Conservation (phyloP, 64 coral and sea anemone genomes). For the Catalaphyllia jardinei region DNA sequence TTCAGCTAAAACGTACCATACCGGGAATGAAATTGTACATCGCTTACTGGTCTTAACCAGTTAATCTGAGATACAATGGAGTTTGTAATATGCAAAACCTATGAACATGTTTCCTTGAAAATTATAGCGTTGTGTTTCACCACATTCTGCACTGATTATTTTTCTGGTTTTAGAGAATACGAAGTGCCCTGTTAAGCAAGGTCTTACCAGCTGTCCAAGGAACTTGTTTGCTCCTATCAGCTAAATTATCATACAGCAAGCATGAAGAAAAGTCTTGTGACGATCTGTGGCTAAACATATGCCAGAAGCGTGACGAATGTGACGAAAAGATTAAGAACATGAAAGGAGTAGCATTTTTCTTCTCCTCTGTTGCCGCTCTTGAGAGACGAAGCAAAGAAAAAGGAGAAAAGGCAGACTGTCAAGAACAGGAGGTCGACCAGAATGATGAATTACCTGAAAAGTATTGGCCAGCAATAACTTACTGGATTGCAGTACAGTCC, state of each 20-base stretch:
- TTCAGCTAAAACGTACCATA: too few species aligned
- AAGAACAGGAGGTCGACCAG: not conserved
- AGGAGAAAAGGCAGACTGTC: not conserved
- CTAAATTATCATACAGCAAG: not conserved
- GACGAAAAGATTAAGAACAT: not conserved
- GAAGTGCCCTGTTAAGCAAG: too few species aligned
- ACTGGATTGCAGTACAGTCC: slow-evolving; percentile 44
- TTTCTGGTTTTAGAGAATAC: too few species aligned
- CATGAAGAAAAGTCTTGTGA: not conserved
- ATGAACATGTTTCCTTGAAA: too few species aligned
- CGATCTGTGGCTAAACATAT: slow-evolving; percentile 6
- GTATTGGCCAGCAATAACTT: slow-evolving; percentile 26
- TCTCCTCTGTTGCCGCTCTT: not conserved
- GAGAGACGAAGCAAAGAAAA: not conserved
- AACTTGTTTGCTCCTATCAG: too few species aligned
- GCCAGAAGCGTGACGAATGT: slow-evolving; percentile 5
- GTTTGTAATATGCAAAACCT: too few species aligned
- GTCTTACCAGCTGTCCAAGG: too few species aligned
- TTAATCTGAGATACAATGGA: too few species aligned
- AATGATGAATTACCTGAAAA: not conserved
- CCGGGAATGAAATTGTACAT: too few species aligned
- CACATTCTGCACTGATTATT: too few species aligned
- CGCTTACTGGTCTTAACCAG: too few species aligned
- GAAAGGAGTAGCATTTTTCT: slow-evolving; percentile 21
- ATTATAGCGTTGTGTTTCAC: too few species aligned